These are phyloP conservation scores for Parochlus steinenii DNA, from an alignment of 2,888 invertebrate species.

Conservation along the genomic window DNA sequence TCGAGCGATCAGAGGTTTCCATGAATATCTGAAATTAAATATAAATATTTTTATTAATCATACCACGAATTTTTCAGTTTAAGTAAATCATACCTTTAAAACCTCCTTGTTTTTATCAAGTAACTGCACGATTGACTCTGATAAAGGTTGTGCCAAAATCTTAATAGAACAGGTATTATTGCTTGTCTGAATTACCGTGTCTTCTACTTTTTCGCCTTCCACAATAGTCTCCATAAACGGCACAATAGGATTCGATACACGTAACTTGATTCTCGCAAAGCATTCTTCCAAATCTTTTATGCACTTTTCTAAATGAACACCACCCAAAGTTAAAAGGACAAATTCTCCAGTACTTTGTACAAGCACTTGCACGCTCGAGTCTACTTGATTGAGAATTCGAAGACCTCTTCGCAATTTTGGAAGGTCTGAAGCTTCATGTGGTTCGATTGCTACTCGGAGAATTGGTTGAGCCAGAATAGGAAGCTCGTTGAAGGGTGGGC, in stretches of 20 bases:
- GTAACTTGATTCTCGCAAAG: constrained; percentile 74
- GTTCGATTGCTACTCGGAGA: constrained; percentile 84
- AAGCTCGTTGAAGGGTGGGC: constrained; percentile 76
- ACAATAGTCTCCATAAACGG: constrained; percentile 90
- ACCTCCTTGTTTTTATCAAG: constrained; percentile 55
- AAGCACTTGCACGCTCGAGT: constrained; percentile 80
- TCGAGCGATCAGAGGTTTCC: too few relatives aligned
- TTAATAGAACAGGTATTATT: constrained; percentile 55
- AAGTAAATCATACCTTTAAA: constrained; percentile 36
- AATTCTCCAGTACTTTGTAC: constrained; percentile 91
- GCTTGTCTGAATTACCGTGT: constrained; percentile 43
- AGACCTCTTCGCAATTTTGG: constrained; percentile 56
- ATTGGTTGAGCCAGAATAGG: constrained; percentile 69
- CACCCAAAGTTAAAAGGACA: constrained; percentile 87
- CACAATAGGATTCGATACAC: constrained; percentile 89
- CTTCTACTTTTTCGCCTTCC: constrained; percentile 47
- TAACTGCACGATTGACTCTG: constrained; percentile 47
- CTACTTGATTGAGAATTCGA: constrained; percentile 78
- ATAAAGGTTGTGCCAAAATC: constrained; percentile 63
- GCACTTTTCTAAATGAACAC: constrained; percentile 93
- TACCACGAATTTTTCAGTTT: constrained; percentile 16
- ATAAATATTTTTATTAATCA: too few relatives aligned
- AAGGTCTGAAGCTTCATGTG: constrained; percentile 63
- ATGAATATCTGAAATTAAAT: too few relatives aligned
- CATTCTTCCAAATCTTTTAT: constrained; percentile 71